A percentile compares a stretch with the other conserved stretches of the same genome.
These are phyloP conservation scores for Cisticola juncidis DNA, from an alignment of 2,113 vertebrate species.

Conservation along the genomic window DNA sequence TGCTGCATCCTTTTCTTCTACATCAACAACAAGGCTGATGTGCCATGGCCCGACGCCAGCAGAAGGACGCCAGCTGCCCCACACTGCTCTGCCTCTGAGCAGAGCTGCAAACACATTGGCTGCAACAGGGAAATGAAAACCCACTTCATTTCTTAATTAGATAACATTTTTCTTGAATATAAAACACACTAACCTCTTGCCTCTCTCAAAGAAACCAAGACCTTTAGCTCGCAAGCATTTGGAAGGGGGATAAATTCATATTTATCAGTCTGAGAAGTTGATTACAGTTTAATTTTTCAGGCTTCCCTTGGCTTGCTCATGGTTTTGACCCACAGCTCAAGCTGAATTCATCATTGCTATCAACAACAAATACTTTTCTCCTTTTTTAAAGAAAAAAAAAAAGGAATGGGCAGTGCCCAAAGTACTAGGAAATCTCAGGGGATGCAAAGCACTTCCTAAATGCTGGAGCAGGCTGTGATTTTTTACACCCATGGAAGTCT, in stretches of 20 bases:
- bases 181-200: neutral
- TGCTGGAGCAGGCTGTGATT: constrained; percentile 19
- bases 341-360: neutral
- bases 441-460: constrained; percentile 50
- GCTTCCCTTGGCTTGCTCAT: neutral
- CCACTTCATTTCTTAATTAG: neutral
- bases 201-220: neutral
- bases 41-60: constrained; percentile 1
- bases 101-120: neutral
- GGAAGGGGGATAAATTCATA: neutral
- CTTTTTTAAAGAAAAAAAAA: neutral
- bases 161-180: neutral
- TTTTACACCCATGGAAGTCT: constrained; percentile 59
- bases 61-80: constrained; percentile 33
- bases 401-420: neutral
- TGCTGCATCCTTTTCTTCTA: constrained; percentile 56
- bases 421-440: constrained; percentile 32
- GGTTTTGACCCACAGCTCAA: neutral
- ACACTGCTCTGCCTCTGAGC: neutral
- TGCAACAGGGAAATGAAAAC: neutral
- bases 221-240: neutral
- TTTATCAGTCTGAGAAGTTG: neutral
- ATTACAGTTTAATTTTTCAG: neutral
- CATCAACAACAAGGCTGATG: constrained; percentile 58
- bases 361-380: neutral